A percentile compares a stretch with the other conserved stretches of the same genome.
phyloP scores from a whole-genome alignment of 2,113 vertebrate genomes.

The Spermophilus dauricus region DNA sequence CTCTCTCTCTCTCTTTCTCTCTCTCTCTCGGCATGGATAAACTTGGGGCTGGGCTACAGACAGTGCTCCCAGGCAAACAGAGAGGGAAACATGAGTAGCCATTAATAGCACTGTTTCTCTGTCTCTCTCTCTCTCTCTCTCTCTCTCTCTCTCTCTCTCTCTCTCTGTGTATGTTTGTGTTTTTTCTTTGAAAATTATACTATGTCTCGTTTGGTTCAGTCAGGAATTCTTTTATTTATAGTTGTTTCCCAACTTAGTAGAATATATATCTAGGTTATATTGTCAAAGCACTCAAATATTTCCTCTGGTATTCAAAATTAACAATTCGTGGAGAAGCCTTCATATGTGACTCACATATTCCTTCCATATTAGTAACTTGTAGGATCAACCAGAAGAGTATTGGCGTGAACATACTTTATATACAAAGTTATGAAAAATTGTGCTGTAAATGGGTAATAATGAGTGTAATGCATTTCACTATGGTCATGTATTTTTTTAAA shows the following conservation, averaged over 20 bases:
- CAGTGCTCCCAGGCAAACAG: no score
- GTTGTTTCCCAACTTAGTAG: not conserved
- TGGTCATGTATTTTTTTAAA: no score
- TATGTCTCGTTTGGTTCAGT: not conserved
- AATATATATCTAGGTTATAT: not conserved
- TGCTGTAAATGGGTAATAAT: no score
- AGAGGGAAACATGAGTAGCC: no score
- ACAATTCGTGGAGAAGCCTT: not conserved
- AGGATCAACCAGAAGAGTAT: not conserved
- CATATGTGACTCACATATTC: not conserved
- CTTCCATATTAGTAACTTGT: not conserved
- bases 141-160: no score
- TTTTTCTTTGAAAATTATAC: not conserved
- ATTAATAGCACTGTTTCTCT: no score
- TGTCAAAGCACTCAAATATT: not conserved
- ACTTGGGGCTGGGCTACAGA: no score
- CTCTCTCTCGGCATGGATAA: no score
- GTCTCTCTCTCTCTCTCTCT: no score
- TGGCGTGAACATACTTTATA: no score
- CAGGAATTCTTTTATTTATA: constrained; percentile 15
- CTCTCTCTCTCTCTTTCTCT: not conserved
- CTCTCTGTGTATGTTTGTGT: not conserved
- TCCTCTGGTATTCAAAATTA: not conserved
- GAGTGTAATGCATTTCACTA: no score
- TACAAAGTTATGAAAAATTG: no score